Conservation (phyloP, 2,888 invertebrate species). For the Lithophane ornitopus region DNA sequence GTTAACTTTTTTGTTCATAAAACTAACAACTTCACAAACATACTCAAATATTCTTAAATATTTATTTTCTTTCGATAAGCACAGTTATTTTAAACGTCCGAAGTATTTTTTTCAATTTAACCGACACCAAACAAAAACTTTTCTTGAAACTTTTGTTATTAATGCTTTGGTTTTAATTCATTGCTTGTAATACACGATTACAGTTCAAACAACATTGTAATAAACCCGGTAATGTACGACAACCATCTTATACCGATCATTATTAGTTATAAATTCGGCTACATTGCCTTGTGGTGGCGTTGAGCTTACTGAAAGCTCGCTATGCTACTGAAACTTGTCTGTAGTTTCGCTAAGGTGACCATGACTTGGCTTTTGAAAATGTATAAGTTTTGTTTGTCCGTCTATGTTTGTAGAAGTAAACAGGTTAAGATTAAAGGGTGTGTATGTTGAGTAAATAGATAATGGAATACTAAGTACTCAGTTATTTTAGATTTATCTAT, state of each 20-base stretch:
- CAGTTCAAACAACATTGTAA: neutral
- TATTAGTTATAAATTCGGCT: constrained; percentile 18
- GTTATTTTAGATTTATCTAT: no score
- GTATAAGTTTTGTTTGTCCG: constrained; percentile 25
- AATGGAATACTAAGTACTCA: neutral
- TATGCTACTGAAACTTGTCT: constrained; percentile 75
- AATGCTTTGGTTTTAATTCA: neutral
- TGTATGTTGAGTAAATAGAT: neutral
- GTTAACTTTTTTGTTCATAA: neutral
- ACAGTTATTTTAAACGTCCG: constrained; percentile 5
- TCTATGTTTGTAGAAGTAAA: constrained; percentile 13
- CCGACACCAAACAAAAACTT: neutral
- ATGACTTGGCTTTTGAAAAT: constrained; percentile 42
- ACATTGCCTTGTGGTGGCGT: constrained; percentile 74
- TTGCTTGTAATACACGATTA: constrained; percentile 6
- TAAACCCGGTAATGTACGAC: constrained; percentile 26
- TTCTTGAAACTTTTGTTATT: neutral
- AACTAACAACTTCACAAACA: neutral
- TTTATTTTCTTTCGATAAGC: neutral
- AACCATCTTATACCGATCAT: neutral
- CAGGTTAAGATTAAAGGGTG: neutral
- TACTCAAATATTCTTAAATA: neutral
- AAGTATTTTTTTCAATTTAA: constrained; percentile 8
- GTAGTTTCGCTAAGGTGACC: constrained; percentile 71
- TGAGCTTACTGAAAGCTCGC: constrained; percentile 82